Conservation (phyloP, 1,140 invertebrate genomes). For the Andrena cerasifolii region DNA sequence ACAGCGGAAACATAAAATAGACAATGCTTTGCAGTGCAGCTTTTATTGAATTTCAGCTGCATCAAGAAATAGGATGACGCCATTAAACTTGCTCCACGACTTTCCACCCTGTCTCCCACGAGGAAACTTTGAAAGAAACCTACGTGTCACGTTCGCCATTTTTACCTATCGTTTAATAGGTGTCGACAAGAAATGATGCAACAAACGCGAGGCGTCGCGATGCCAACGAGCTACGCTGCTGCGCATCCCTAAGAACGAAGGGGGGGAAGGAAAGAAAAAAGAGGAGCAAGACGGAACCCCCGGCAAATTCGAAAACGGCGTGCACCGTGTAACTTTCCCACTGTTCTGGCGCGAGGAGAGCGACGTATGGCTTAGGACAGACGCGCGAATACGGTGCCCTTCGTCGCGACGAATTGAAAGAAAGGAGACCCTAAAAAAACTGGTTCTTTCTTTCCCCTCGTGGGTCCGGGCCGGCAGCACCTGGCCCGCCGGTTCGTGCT, state of each 20-base stretch:
- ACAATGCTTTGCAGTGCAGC: no score
- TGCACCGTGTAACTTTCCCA: constrained; percentile 66
- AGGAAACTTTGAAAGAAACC: not conserved
- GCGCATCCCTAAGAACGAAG: not conserved
- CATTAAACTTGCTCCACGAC: not conserved
- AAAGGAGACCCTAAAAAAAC: constrained; percentile 68
- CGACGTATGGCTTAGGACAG: constrained; percentile 44
- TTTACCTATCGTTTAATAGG: not conserved
- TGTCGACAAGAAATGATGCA: not conserved
- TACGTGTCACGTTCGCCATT: not conserved
- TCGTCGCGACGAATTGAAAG: constrained; percentile 71
- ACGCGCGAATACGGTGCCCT: constrained; percentile 60
- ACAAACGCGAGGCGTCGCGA: not conserved
- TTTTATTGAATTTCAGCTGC: no score
- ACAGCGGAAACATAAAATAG: no score
- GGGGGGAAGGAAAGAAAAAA: not conserved
- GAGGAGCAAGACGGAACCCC: constrained; percentile 28
- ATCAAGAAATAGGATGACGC: not conserved
- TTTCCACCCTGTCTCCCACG: not conserved
- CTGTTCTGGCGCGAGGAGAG: constrained; percentile 57
- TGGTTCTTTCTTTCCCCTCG: constrained; percentile 69
- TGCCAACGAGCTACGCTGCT: not conserved
- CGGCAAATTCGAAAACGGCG: constrained; percentile 50
- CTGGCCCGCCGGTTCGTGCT: constrained; percentile 58
- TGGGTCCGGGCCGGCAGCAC: constrained; percentile 56